Evolutionary conservation across 2,888 invertebrate genomes (phyloP), one percentile per base, ranked within the genome.

Genomic region (Ectropis crepuscularia): DNA sequence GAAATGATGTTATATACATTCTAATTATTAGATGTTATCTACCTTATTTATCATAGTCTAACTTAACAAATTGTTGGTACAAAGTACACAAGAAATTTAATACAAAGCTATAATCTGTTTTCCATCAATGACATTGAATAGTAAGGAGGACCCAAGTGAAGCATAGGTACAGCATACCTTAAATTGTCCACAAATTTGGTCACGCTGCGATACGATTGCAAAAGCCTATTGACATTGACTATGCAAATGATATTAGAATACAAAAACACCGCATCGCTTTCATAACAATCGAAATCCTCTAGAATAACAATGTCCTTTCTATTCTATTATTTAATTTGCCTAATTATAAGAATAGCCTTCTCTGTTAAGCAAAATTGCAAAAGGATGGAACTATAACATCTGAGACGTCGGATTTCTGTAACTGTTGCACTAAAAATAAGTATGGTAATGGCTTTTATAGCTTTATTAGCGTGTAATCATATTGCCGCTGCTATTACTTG

Each of bases 161-260:
- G 53, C 68, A 47, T 60, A 28, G 16, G 16, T 28, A 59, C 61
- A 63, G 68, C 74, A 69, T 73, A 75, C 71, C 73, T 71, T 75
- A 77, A 73, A 77, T 74, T 76, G 75, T 72, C 66, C 70, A 74
- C 74, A 69, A 72, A 74, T 77, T 79, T 75, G 74, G 78, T 66
- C 73, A 78, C 74, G 74, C 62, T 70, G 61, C 63, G 74, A 63
- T 69, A 60, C 63, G 73, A 64, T 86, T 84, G 78, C 83, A 75
- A 81, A 83, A 85, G 75, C 71, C 70, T 76, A 79, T 81, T 81
- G 81, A 80, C 79, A 80, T 83, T 81, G 80, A 74, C 65, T 71
- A 77, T 74, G 73, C 69, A 74, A 77, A 77, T 75, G 71, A 74
- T 77, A 76, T 77, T 72, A 61, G 75, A 72, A 74, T 73, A 72